A percentile compares a stretch with the other conserved stretches of the same genome.
Conservation (phyloP, 2,888 invertebrate genomes). For the Rhagonycha lutea region DNA sequence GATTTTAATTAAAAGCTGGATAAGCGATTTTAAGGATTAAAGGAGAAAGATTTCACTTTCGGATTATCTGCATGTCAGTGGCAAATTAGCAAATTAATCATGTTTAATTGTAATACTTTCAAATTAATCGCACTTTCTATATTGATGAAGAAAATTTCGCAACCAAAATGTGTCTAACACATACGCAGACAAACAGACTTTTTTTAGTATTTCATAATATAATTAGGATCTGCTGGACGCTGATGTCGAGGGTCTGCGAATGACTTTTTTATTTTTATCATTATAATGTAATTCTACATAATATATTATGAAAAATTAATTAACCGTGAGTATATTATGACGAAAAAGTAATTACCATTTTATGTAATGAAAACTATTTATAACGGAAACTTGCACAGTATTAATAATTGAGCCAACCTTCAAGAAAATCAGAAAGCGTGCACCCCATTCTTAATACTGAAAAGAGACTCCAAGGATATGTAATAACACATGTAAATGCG, state of each 20-base stretch:
- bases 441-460: neutral
- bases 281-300: neutral
- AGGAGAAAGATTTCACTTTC: neutral
- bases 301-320: neutral
- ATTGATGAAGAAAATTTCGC: neutral
- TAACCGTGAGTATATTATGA: neutral
- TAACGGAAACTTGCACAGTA: neutral
- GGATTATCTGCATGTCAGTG: neutral
- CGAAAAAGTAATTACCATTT: neutral
- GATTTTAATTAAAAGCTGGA: neutral
- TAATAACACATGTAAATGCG: neutral
- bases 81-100: neutral
- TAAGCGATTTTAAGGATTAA: neutral
- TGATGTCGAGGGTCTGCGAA: neutral
- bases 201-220: neutral
- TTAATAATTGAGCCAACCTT: neutral
- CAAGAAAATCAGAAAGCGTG: slow-evolving; percentile 1
- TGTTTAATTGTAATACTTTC: neutral
- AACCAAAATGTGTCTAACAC: neutral
- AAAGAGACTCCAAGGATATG: neutral
- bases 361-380: neutral
- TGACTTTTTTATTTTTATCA: neutral
- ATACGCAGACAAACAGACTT: neutral
- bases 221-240: neutral
- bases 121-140: neutral